Conservation (phyloP, 2,113 vertebrate genomes). For the Pontoporia blainvillei region DNA sequence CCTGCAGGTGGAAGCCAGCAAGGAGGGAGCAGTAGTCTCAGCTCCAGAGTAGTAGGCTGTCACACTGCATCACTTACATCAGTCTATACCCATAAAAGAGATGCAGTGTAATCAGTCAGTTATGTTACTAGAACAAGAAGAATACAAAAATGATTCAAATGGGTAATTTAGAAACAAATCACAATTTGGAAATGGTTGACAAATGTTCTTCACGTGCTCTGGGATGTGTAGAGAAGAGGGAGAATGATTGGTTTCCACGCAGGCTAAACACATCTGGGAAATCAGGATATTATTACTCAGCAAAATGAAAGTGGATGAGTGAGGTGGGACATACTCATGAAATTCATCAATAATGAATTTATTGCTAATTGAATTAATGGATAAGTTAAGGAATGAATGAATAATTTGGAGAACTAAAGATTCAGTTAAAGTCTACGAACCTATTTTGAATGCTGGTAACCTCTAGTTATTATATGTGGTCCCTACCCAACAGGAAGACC, state of each 20-base stretch:
- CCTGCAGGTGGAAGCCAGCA: conserved; percentile 63
- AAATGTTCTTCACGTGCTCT: conserved; percentile 36
- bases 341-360: neutral
- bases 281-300: neutral
- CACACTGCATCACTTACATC: conserved; percentile 58
- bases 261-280: neutral
- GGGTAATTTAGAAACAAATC: conserved; percentile 69
- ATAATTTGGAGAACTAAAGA: neutral
- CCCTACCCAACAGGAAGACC: neutral
- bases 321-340: neutral
- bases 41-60: conserved; percentile 68
- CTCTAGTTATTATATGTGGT: neutral
- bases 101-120: conserved; percentile 54
- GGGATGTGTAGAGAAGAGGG: neutral
- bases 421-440: neutral
- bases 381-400: neutral
- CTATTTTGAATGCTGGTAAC: neutral
- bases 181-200: conserved; percentile 66
- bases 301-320: neutral
- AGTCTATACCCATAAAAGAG: conserved; percentile 49
- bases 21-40: conserved; percentile 46
- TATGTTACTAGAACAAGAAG: conserved; percentile 51
- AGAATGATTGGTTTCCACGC: neutral
- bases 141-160: conserved; percentile 71
- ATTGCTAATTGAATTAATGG: neutral